Conservation (phyloP, 2,888 invertebrate genomes). For the Pristionchus exspectatus region DNA sequence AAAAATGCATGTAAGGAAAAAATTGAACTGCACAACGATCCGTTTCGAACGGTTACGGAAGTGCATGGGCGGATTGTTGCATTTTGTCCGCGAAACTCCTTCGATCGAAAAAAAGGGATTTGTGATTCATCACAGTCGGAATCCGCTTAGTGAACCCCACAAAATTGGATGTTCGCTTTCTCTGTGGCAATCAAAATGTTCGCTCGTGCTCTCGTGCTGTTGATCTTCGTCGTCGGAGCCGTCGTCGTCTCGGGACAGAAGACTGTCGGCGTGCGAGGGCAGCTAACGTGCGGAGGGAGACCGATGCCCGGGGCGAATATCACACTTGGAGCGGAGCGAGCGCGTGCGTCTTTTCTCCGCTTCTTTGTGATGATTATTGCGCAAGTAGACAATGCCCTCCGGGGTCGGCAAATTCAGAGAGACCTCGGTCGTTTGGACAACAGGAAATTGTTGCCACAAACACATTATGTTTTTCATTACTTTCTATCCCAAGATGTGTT, state of each 20-base stretch:
- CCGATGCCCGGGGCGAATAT: background rate
- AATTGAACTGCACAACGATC: no score
- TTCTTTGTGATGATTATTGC: background rate
- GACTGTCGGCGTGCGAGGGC: background rate
- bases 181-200: background rate
- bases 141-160: background rate
- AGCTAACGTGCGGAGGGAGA: background rate
- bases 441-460: no score
- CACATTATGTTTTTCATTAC: no score
- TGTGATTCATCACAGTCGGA: background rate
- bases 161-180: background rate
- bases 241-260: background rate
- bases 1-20: no score
- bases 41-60: background rate
- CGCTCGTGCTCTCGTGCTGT: background rate
- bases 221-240: no score
- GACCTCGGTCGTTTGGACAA: no score
- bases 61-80: background rate
- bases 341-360: background rate
- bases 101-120: background rate
- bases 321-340: background rate
- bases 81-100: background rate
- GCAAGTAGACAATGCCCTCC: no score
- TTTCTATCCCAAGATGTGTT: no score
- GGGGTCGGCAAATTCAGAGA: no score